phyloP scores from a whole-genome alignment of 1,140 invertebrate genomes.

The Thereuonema tuberculata region DNA sequence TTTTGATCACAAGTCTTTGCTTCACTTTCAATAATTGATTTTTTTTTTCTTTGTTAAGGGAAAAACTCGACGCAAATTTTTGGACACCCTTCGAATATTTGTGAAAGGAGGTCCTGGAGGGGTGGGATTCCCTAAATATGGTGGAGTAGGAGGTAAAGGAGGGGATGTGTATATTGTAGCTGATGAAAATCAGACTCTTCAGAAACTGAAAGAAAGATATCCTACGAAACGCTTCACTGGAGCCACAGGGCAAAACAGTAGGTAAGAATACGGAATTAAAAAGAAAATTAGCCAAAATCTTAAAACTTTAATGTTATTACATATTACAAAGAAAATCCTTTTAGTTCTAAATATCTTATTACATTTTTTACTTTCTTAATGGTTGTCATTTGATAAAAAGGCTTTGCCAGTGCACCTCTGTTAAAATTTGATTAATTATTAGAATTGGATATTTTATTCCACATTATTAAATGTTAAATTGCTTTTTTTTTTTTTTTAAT shows the following conservation, averaged over 20 bases:
- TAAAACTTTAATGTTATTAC: background rate
- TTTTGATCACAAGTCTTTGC: too few relatives aligned
- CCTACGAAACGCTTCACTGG: conserved; percentile 43
- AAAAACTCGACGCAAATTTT: conserved; percentile 33
- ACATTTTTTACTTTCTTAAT: too few relatives aligned
- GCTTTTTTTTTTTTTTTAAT: too few relatives aligned
- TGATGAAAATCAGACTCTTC: conserved; percentile 44
- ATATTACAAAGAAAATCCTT: too few relatives aligned
- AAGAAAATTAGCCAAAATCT: background rate
- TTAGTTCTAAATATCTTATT: too few relatives aligned
- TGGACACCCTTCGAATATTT: conserved; percentile 54
- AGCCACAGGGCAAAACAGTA: conserved; percentile 21
- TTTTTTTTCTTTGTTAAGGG: background rate
- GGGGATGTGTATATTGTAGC: conserved; percentile 61
- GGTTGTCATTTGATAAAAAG: too few relatives aligned
- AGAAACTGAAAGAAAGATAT: conserved; percentile 37
- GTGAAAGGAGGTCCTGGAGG: conserved; percentile 63
- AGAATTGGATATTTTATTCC: too few relatives aligned
- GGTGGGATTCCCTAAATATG: conserved; percentile 57
- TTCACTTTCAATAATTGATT: too few relatives aligned
- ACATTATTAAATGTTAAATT: too few relatives aligned
- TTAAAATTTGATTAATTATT: too few relatives aligned
- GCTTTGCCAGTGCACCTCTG: too few relatives aligned
- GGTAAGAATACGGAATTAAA: conserved; percentile 15
- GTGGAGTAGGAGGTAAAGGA: conserved; percentile 70